A percentile compares a stretch with the other conserved stretches of the same genome.
phyloP scores from a whole-genome alignment of 2,113 vertebrate genomes.

The Sylvietta virens region DNA sequence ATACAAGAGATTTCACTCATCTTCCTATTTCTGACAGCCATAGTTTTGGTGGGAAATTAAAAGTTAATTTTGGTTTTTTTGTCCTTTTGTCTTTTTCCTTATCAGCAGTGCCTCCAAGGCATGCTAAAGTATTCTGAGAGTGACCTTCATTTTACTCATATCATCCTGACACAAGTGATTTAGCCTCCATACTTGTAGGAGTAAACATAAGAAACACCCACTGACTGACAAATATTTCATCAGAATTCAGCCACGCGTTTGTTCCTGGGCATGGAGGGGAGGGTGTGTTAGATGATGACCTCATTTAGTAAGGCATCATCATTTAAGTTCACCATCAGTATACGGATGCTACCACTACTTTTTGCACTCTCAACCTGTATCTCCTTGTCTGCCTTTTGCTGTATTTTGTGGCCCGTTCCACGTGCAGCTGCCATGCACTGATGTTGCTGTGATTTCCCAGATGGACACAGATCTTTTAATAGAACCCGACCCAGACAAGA shows the following conservation, averaged over 20 bases:
- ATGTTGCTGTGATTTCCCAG: background rate
- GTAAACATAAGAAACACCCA: constrained; percentile 52
- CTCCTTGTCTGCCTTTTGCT: background rate
- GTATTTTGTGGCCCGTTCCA: background rate
- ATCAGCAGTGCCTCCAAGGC: constrained; percentile 66
- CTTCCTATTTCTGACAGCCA: constrained; percentile 24
- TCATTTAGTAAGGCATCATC: background rate
- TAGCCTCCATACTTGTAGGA: constrained; percentile 59
- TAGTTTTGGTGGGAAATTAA: constrained; percentile 61
- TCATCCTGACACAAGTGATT: constrained; percentile 67
- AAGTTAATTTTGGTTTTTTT: constrained; percentile 68
- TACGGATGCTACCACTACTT: background rate
- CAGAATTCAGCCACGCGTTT: background rate
- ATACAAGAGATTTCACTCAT: constrained; percentile 20
- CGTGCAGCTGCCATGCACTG: background rate
- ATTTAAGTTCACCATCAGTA: background rate
- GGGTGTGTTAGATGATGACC: background rate
- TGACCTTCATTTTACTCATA: constrained; percentile 72
- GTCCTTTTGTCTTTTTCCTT: constrained; percentile 70
- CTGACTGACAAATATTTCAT: constrained; percentile 48
- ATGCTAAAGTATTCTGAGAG: constrained; percentile 62
- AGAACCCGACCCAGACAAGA: background rate
- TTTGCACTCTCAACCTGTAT: background rate
- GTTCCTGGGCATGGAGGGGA: background rate
- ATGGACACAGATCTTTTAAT: background rate